Base-by-base conservation (phyloP, 35 echinoderm and acorn worm species). In the Diadema setosum region DNA sequence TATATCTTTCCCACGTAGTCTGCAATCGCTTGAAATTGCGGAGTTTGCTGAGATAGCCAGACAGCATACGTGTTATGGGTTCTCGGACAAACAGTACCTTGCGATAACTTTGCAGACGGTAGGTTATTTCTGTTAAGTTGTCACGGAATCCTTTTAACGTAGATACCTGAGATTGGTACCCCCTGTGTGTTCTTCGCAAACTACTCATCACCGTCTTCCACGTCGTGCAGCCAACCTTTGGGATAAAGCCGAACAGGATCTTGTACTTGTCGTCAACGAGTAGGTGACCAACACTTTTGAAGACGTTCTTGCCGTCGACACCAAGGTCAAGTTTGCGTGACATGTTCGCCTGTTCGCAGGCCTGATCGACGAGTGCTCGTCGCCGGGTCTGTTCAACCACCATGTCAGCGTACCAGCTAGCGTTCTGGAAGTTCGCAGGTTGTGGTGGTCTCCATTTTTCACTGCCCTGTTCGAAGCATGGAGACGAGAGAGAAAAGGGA, bases 61-160 rank as follows among this genome's bases (percentile, higher is more conserved):
- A 95, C 15, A 95, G 63, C 23, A 95, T 16, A 5, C 93, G 55
- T 17, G 70, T 80, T 33, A 95, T 44, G 5, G 93, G 93, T 42
- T 95, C 82, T 57, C 93, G 88, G 20, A 91, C 93, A 65, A 95
- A 95, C 31, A 95, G 24, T 4, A 89, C 88, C 73, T 94, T 94
- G 14, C 74, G 58, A 40, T 94, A 94, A 34, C 70, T 86, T 21
- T 65, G 14, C 2, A 95, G 45, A 40, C 88, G 76, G 15, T 58
- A 46, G 27, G 59, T 24, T 20, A 85, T 67, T 42, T 83, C 93
- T 32, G 61, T 65, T 32, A 32, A 33, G 36, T 43, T 76, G 70
- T 40, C 33, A 15, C n/a, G 8, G n/a, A 76, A 76, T 3, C 7
- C 36, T 20, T 17, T 36, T 16, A 76, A 42, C 6, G 33, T 76